Conservation (phyloP, 1,140 invertebrate genomes). For the Dufourea novaeangliae region DNA sequence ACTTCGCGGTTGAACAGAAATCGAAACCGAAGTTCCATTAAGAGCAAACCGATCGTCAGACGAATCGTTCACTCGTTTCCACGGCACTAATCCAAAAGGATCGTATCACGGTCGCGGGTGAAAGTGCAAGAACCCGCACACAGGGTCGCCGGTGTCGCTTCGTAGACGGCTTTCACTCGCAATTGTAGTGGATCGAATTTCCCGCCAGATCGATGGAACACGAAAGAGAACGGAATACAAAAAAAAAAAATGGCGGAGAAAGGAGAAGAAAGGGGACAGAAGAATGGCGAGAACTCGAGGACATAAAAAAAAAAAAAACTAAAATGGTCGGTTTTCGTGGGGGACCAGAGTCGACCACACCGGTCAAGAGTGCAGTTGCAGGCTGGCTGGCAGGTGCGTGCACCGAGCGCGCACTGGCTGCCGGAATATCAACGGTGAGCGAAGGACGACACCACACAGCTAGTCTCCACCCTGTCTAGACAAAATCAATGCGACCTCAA, state of each 20-base stretch:
- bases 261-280: background rate
- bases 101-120: background rate
- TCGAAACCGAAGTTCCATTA: background rate
- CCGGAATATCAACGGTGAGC: slow-evolving; percentile 52
- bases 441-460: slow-evolving; percentile 67
- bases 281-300: background rate
- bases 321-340: background rate
- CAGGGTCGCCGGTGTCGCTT: background rate
- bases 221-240: too few species aligned
- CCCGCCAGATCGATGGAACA: background rate
- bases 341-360: background rate
- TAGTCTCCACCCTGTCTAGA: slow-evolving; percentile 79
- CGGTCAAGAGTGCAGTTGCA: background rate
- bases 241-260: background rate
- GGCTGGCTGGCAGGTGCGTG: slow-evolving; percentile 36
- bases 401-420: slow-evolving; percentile 31
- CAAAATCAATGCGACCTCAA: slow-evolving; percentile 80
- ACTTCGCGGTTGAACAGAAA: background rate
- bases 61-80: background rate
- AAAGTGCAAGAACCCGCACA: slow-evolving; percentile 7
- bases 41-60: background rate
- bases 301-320: too few species aligned
- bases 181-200: background rate
- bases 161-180: slow-evolving; percentile 8
- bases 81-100: slow-evolving; percentile 8